Base-by-base conservation (phyloP, 2,797 vertebrate genomes). In the Jordanella pulchra region DNA sequence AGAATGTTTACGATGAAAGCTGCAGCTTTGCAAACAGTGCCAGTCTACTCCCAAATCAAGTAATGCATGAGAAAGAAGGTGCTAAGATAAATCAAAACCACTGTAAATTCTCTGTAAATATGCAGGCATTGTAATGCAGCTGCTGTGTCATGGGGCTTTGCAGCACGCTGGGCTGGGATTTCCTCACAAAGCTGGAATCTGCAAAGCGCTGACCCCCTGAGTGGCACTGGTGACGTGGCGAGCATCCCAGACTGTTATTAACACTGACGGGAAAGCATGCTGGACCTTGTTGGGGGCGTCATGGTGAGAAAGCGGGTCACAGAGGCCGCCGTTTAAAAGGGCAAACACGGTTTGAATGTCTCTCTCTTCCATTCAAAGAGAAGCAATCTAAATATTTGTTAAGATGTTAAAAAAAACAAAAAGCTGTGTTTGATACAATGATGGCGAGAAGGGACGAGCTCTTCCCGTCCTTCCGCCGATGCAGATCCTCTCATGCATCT, bases 201-300 rank as follows among this genome's bases (percentile, higher is more conserved):
- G 56, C 9, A 0, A 42, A 54, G 81, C 27, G 0, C 2, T 82
- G 84, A 88, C 86, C 86, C 85, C 85, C 82, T 0, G 32, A 18
- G 27, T 61, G 75, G 71, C 73, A 3, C 73, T 0, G 27, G 6
- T 32, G 30, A 67, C 21, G 30, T 17, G 66, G 75, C 32, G 32
- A 71, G 71, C 80, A 54, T 17, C 69, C 78, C 11, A 66, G 75
- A 64, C 82, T 42, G 74, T 83, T 78, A 90, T 87, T 87, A 88
- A 79, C 77, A 71, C 65, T 72, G 83, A 85, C 84, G 75, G 61
- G 12, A 30, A 51, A 42, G 45, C 56, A 74, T 75, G 75, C 69
- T 11, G 32, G 53, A 10, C 28, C 13, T 13, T 1, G 39, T 76
- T 30, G 0, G 3, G 3, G 12, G 39, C 77, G 86, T 72, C 87